A percentile compares a stretch with the other conserved stretches of the same genome.
Conservation (phyloP, 2,113 vertebrate genomes). For the Sander lucioperca region DNA sequence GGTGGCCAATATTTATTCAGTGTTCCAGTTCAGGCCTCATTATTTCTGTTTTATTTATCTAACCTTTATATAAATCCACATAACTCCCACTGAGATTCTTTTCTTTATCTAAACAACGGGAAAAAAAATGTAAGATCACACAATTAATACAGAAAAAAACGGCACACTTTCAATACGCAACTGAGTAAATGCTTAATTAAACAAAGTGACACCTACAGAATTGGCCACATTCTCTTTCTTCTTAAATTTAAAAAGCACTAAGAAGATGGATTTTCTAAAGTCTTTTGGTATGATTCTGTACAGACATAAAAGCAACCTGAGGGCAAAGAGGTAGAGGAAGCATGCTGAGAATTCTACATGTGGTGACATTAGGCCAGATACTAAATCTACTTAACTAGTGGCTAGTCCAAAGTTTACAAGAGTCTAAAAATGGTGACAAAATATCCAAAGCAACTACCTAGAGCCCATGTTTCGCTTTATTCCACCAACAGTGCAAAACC, state of each 20-base stretch:
- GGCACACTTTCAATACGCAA: background rate
- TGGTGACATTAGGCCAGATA: background rate
- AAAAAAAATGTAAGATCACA: background rate
- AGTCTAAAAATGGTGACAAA: background rate
- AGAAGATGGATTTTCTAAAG: background rate
- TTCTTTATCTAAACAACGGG: background rate
- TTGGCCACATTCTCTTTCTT: background rate
- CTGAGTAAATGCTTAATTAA: background rate
- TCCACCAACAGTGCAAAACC: no score
- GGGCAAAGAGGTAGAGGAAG: background rate
- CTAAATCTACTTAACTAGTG: background rate
- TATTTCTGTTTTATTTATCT: constrained; percentile 34
- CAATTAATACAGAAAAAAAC: background rate
- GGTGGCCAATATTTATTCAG: constrained; percentile 30
- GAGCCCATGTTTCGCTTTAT: no score
- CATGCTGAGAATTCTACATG: background rate
- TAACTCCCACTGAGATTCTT: background rate
- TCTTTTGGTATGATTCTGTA: background rate
- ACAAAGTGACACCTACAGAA: background rate
- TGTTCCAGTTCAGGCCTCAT: background rate
- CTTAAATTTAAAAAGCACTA: background rate
- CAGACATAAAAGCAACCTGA: background rate
- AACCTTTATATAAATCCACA: background rate
- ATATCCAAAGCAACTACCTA: no score
- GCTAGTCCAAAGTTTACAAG: background rate